Evolutionary conservation across 1,140 invertebrate species (phyloP).

Genomic region (Phortica variegata): DNA sequence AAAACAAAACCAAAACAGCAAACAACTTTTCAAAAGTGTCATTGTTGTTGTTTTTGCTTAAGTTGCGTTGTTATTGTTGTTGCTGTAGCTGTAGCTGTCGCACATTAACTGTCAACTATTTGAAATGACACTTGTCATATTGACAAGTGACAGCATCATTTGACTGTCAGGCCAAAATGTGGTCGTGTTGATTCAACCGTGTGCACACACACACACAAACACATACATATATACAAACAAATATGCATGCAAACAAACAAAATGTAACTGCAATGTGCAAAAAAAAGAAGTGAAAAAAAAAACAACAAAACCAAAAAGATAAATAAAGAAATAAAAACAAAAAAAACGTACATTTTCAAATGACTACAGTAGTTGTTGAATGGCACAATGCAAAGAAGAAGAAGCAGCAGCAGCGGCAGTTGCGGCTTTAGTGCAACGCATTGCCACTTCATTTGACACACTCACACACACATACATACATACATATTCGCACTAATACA

Average conservation of each 20-base stretch:
- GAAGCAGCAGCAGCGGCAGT: conserved; percentile 1
- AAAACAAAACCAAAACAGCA: conserved; percentile 6
- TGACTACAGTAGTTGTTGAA: too few relatives aligned
- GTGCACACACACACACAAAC: conserved; percentile 5
- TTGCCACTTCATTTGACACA: conserved; percentile 46
- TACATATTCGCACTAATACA: conserved; percentile 3
- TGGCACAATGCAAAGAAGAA: too few relatives aligned
- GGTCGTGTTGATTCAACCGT: conserved; percentile 6
- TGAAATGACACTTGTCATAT: conserved; percentile 52
- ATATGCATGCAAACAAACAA: too few relatives aligned
- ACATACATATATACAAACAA: too few relatives aligned
- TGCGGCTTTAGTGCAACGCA: conserved; percentile 34
- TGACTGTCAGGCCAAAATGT: conserved; percentile 45
- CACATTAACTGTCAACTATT: conserved; percentile 53
- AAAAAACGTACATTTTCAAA: not conserved
- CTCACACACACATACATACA: conserved; percentile 15
- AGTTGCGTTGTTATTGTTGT: conserved; percentile 48
- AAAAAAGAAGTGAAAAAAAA: too few relatives aligned
- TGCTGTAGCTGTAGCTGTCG: conserved; percentile 47
- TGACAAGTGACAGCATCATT: conserved; percentile 52
- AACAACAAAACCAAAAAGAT: not conserved
- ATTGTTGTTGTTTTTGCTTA: conserved; percentile 1
- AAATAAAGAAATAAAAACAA: not conserved
- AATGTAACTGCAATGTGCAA: too few relatives aligned
- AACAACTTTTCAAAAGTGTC: not conserved